A percentile compares a stretch with the other conserved stretches of the same genome.
Evolutionary conservation across 2,888 invertebrate species (phyloP).

Genomic region (Tetheella fluctuosa): DNA sequence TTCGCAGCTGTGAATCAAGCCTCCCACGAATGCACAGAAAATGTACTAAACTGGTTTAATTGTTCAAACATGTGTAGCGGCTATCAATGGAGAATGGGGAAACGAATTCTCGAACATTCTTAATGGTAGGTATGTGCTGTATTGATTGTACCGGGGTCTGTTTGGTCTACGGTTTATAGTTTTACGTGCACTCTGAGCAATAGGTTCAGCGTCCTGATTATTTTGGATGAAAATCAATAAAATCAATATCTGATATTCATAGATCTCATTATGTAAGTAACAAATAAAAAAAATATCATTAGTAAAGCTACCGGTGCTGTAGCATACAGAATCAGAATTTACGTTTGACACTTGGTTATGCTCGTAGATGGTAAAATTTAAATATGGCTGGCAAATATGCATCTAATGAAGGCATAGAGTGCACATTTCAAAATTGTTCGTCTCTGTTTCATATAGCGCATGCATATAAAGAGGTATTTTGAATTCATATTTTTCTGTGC

Average conservation of each 20-base stretch:
- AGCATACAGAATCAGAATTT: no score
- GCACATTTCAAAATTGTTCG: neutral
- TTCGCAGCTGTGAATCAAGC: conserved; percentile 16
- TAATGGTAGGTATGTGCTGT: neutral
- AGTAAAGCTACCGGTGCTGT: no score
- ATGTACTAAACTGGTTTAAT: conserved; percentile 17
- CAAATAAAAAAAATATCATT: no score
- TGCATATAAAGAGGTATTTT: conserved; percentile 20
- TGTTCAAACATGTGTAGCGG: conserved; percentile 1
- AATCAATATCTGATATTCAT: no score
- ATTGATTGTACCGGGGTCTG: neutral
- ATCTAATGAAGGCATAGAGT: neutral
- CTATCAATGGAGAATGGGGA: conserved; percentile 10
- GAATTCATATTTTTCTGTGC: conserved; percentile 39
- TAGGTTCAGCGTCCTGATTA: neutral
- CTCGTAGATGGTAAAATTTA: no score
- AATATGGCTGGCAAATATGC: no score
- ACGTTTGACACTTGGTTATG: neutral
- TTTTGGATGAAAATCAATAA: no score
- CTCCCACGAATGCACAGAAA: conserved; percentile 13
- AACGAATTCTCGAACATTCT: conserved; percentile 1
- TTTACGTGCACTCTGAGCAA: neutral
- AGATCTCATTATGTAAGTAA: no score
- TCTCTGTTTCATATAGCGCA: neutral
- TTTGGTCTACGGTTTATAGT: neutral